A percentile compares a stretch with the other conserved stretches of the same genome.
Conservation (phyloP, 1,140 invertebrate genomes). For the Vollenhovia emeryi region DNA sequence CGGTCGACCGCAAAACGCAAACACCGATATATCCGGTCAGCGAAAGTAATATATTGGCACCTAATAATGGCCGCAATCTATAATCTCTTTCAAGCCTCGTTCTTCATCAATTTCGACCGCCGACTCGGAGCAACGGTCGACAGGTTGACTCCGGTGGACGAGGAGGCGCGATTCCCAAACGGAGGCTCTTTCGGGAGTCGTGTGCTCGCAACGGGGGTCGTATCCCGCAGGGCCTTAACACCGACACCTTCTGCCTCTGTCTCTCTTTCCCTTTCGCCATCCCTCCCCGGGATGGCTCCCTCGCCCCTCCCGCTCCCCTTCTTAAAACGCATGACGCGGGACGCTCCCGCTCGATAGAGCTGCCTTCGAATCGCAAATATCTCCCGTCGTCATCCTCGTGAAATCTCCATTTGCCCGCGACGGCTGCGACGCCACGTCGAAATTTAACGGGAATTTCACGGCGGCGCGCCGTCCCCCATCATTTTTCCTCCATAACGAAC, state of each 20-base stretch:
- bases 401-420: slow-evolving; percentile 19
- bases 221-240: slow-evolving; percentile 79
- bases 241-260: slow-evolving; percentile 71
- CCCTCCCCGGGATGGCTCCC: slow-evolving; percentile 32
- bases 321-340: slow-evolving; percentile 65
- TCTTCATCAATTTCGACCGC: slow-evolving; percentile 71
- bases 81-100: slow-evolving; percentile 66
- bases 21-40: slow-evolving; percentile 57
- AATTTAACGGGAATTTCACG: neutral
- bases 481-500: neutral
- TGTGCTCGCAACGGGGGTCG: slow-evolving; percentile 81
- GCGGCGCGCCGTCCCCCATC: neutral
- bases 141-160: slow-evolving; percentile 71
- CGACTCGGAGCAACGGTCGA: slow-evolving; percentile 64
- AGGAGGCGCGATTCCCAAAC: slow-evolving; percentile 76
- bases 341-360: slow-evolving; percentile 64
- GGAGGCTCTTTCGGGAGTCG: slow-evolving; percentile 81
- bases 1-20: slow-evolving; percentile 57
- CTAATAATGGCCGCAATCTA: slow-evolving; percentile 62
- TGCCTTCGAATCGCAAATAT: slow-evolving; percentile 58
- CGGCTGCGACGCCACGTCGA: neutral
- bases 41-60: slow-evolving; percentile 62
- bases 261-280: slow-evolving; percentile 58
- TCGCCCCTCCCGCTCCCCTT: slow-evolving; percentile 11
- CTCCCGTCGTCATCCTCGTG: neutral